Conservation (phyloP, 2,113 vertebrate species). For the Cavia aperea region DNA sequence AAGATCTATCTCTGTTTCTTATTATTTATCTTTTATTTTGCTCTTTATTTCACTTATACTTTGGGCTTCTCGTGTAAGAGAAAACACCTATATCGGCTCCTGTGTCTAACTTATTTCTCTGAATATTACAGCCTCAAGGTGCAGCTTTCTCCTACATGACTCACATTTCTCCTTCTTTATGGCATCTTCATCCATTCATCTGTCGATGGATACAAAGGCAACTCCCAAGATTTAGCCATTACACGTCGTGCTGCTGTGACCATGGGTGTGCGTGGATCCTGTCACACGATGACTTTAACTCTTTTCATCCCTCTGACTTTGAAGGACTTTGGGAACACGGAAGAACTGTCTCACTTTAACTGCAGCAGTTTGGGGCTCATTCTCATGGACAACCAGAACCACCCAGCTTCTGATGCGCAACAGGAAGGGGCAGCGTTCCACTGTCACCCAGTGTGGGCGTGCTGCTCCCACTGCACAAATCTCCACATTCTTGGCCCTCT, state of each 20-base stretch:
- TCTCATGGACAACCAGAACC: background rate
- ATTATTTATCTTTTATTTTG: background rate
- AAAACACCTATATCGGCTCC: background rate
- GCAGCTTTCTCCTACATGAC: background rate
- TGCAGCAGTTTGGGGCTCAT: background rate
- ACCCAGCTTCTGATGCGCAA: background rate
- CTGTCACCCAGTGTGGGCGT: too few relatives aligned
- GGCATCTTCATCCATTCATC: background rate
- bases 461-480: fast-evolving
- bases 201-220: background rate
- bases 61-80: background rate
- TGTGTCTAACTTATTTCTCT: background rate
- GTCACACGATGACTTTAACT: background rate
- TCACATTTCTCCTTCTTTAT: background rate
- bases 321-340: background rate
- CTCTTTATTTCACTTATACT: background rate
- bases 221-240: background rate
- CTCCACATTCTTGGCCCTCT: background rate
- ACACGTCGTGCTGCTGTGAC: background rate
- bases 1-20: background rate
- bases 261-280: too few relatives aligned
- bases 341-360: background rate
- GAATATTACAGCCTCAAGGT: background rate
- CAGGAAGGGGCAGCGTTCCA: background rate
- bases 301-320: background rate